Conservation (phyloP, 2,888 invertebrate species). For the Lasioglossum calceatum region DNA sequence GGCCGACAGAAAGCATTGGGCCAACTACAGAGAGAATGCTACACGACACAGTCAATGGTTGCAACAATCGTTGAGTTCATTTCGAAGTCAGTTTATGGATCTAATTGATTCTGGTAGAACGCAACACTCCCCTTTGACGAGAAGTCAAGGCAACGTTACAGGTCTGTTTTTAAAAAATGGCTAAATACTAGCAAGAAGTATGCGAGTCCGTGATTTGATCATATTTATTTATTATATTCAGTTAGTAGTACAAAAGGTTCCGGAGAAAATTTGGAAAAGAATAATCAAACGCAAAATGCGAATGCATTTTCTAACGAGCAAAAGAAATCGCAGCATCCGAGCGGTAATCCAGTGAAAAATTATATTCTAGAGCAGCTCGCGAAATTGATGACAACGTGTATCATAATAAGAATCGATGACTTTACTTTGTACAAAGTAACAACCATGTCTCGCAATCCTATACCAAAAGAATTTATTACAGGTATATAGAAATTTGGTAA, state of each 20-base stretch:
- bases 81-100: constrained; percentile 91
- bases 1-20: constrained; percentile 95
- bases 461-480: constrained; percentile 92
- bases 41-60: constrained; percentile 95
- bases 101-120: constrained; percentile 88
- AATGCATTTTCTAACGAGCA: constrained; percentile 73
- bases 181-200: background rate
- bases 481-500: constrained; percentile 84
- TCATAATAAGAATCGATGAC: constrained; percentile 95
- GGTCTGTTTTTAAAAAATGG: constrained; percentile 59
- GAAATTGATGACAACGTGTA: constrained; percentile 96
- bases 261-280: constrained; percentile 76
- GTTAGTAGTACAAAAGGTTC: constrained; percentile 69
- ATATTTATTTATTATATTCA: constrained; percentile 44
- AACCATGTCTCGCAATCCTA: constrained; percentile 89
- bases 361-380: constrained; percentile 90
- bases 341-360: constrained; percentile 87
- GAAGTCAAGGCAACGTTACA: constrained; percentile 79
- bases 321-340: constrained; percentile 78
- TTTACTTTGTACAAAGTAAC: constrained; percentile 95
- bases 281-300: constrained; percentile 72
- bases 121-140: constrained; percentile 85
- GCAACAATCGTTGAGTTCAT: constrained; percentile 92
- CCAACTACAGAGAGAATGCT: constrained; percentile 91
- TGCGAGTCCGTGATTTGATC: background rate